Evolutionary conservation across 2,113 vertebrate species (phyloP).

Genomic region (Myotis yumanensis): DNA sequence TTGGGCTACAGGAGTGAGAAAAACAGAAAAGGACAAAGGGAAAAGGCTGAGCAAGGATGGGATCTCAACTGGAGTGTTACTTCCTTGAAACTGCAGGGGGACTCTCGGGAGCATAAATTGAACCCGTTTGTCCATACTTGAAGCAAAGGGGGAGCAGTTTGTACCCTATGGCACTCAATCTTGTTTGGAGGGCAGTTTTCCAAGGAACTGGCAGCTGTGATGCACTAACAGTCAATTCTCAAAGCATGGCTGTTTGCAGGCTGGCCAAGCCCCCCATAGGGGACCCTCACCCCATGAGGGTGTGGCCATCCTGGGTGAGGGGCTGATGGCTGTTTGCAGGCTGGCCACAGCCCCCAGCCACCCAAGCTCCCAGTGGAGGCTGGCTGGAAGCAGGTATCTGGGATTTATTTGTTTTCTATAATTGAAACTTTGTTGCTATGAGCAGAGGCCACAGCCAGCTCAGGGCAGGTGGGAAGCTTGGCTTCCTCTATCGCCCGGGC

Average conservation of each 20-base stretch:
- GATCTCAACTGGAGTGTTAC: neutral
- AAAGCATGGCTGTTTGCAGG: neutral
- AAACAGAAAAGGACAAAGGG: neutral
- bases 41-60: neutral
- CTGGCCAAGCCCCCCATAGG: too few relatives aligned
- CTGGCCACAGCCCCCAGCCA: too few relatives aligned
- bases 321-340: too few relatives aligned
- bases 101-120: neutral
- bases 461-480: too few relatives aligned
- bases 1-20: neutral
- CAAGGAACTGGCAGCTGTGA: neutral
- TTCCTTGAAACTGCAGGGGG: neutral
- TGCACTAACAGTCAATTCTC: neutral
- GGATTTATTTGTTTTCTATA: too few relatives aligned
- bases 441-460: too few relatives aligned
- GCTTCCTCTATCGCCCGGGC: too few relatives aligned
- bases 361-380: too few relatives aligned
- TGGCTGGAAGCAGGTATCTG: too few relatives aligned
- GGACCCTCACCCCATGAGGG: too few relatives aligned
- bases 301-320: too few relatives aligned
- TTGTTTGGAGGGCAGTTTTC: neutral
- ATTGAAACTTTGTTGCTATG: too few relatives aligned
- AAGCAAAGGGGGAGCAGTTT: neutral
- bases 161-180: accelerated
- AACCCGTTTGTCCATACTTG: neutral